Evolutionary conservation across 2,797 vertebrate species (phyloP).

Genomic region (Crossoptilon crossoptilon): DNA sequence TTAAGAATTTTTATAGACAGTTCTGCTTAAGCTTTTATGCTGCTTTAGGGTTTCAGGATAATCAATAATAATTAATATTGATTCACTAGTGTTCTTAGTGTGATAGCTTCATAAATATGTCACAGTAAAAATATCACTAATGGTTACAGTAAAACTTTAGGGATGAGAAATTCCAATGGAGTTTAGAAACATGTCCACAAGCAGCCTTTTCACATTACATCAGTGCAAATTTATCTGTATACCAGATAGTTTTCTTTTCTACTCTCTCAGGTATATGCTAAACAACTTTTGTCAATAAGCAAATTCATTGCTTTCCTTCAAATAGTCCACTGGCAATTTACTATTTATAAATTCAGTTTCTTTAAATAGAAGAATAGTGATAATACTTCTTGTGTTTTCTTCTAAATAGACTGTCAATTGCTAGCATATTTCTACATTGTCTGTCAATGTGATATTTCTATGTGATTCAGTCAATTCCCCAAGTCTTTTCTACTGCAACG

Average conservation of each 20-base stretch:
- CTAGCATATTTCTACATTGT: background rate
- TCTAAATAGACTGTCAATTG: background rate
- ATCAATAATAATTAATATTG: background rate
- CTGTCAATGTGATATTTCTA: accelerated
- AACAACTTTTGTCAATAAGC: background rate
- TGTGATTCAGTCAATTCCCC: background rate
- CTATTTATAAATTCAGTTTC: background rate
- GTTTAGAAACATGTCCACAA: background rate
- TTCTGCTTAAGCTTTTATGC: background rate
- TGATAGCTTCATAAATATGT: background rate
- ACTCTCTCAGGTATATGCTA: background rate
- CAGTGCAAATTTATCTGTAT: background rate
- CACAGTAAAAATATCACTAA: background rate
- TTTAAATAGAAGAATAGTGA: background rate
- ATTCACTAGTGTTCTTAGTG: background rate
- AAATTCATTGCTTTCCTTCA: background rate
- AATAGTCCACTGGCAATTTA: background rate
- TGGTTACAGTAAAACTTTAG: background rate
- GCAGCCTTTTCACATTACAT: background rate
- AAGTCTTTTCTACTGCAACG: background rate
- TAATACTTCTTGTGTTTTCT: background rate
- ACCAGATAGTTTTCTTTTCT: background rate
- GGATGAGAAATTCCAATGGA: background rate
- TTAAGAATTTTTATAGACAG: background rate
- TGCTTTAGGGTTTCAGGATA: background rate